Base-by-base conservation (phyloP, 2,888 invertebrate genomes). In the Heliconius ethilla region DNA sequence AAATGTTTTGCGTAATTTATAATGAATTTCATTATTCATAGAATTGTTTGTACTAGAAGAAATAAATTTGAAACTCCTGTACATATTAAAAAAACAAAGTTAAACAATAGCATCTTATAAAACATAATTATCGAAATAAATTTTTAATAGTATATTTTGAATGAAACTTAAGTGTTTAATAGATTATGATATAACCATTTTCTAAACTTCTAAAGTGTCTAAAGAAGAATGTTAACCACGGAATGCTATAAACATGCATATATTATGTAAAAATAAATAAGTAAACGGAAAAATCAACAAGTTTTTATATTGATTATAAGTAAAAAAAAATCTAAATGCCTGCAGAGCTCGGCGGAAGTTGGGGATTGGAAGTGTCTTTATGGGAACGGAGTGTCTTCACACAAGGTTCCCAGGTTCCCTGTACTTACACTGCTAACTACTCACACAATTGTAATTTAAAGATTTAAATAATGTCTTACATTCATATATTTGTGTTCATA, bases 401-500 rank as follows among this genome's bases (percentile, higher is more conserved):
- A 51, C 18, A 18, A 51, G 7, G 3, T 51, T 51, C 51, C 18
- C 7, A 15, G 15, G 45, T 15, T 2, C 15, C 45, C 15, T 45
- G 1, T 15, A 15, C 45, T 6, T 15, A 15, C 15, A 0, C 45
- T 45, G 45, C 45, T 45, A 15, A 45, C 18, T 51, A 51, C 51
- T 7, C 18, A 51, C 18, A 51, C 51, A 51, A 51, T 51, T 7
- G 22, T 22, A 51, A 7, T 51, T 51, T 51, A 51, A 51, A 51
- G 51, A 51, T 51, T 51, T 51, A 51, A 51, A 51, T 18, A 51
- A 62, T 62, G 13, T 59, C n/a, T 59, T n/a, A 59, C 72, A 77
- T 66, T 5, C 67, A 40, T 67, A 67, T 15, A 15, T 13, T 40
- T 67, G 37, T 67, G 67, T 65, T 69, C 29, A 70, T 73, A 66